Conservation (phyloP, 2,888 invertebrate species). For the Xanthorhoe spadicearia region DNA sequence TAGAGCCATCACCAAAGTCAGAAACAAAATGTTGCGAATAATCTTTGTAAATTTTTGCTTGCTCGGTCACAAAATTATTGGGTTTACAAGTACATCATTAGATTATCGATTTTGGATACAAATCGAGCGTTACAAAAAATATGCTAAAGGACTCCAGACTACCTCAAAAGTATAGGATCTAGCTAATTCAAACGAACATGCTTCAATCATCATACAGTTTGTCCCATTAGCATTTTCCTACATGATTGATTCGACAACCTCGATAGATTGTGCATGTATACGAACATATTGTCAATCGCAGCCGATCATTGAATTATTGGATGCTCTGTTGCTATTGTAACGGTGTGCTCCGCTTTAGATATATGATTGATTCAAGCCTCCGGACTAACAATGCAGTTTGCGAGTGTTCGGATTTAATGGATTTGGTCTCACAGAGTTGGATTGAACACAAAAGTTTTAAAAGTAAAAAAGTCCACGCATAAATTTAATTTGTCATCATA, state of each 20-base stretch:
- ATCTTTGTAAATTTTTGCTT: no score
- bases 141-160: no score
- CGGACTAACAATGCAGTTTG: constrained; percentile 5
- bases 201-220: background rate
- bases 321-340: constrained; percentile 6
- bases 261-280: background rate
- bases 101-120: no score
- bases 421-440: background rate
- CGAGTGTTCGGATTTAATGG: background rate
- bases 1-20: no score
- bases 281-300: background rate
- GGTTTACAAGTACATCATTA: no score
- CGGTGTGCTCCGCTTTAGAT: constrained; percentile 2
- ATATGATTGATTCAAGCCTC: constrained; percentile 8
- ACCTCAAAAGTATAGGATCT: no score
- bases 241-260: background rate
- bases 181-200: no score
- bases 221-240: background rate
- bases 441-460: background rate
- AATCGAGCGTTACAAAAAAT: no score
- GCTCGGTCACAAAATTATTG: no score
- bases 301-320: constrained; percentile 5
- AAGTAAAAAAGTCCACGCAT: background rate
- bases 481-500: background rate
- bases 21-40: no score